phyloP scores from a whole-genome alignment of 2,113 vertebrate genomes.

The Corvus hawaiiensis region DNA sequence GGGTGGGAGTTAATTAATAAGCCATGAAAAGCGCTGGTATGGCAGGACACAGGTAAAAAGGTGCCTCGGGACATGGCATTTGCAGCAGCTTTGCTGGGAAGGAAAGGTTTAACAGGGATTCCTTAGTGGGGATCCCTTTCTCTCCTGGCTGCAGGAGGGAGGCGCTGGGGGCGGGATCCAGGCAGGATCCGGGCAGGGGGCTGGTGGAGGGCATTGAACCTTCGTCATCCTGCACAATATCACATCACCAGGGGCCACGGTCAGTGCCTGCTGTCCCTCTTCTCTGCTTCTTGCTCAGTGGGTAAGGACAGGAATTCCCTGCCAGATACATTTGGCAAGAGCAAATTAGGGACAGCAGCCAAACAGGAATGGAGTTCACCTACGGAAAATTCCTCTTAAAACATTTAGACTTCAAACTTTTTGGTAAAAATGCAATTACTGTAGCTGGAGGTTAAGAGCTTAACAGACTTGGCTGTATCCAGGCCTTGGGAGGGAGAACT shows the following conservation, averaged over 20 bases:
- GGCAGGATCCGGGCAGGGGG: neutral
- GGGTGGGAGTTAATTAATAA: neutral
- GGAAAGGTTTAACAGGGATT: neutral
- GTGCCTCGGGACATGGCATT: neutral
- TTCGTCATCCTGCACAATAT: neutral
- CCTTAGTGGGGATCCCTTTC: neutral
- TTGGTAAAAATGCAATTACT: neutral
- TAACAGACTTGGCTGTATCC: neutral
- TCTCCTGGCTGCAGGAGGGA: neutral
- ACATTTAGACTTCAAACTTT: neutral
- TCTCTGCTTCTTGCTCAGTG: rapidly evolving
- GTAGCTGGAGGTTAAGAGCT: neutral
- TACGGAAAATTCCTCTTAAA: neutral
- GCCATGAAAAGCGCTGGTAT: neutral
- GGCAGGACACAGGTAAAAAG: neutral
- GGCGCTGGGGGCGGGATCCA: rapidly evolving
- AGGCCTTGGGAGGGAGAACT: neutral
- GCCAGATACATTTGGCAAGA: neutral
- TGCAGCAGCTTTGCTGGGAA: neutral
- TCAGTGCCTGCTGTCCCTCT: neutral
- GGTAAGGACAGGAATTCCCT: neutral
- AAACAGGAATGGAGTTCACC: neutral
- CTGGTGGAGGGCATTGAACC: rapidly evolving
- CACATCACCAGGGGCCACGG: rapidly evolving
- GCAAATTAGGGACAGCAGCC: neutral